phyloP scores from a whole-genome alignment of 2,888 invertebrate genomes.

The Volucella zonaria region DNA sequence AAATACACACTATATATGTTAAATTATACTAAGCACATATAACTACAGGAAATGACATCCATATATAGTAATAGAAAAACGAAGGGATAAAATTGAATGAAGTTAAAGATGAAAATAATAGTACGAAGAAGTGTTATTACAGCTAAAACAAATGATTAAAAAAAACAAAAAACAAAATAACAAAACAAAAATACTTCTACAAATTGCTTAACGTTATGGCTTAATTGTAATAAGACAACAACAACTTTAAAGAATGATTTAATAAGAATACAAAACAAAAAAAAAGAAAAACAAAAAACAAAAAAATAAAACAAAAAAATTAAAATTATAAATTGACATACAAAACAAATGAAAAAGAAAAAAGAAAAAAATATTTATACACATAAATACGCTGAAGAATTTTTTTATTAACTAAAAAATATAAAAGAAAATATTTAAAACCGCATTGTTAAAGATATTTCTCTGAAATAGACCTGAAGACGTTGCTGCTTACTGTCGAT shows the following conservation, averaged over 20 bases:
- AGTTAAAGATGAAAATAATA: slow-evolving; percentile 39
- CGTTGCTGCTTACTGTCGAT: too few relatives aligned
- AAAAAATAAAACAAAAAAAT: slow-evolving; percentile 35
- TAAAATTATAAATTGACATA: slow-evolving; percentile 53
- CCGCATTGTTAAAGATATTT: slow-evolving; percentile 32
- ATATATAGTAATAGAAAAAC: slow-evolving; percentile 40
- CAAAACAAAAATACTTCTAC: slow-evolving; percentile 46
- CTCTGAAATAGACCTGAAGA: neutral
- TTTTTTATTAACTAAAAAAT: slow-evolving; percentile 77
- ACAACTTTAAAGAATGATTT: slow-evolving; percentile 69
- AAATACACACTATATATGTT: slow-evolving; percentile 28
- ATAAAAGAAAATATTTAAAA: slow-evolving; percentile 75
- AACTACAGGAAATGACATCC: slow-evolving; percentile 21
- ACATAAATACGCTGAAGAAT: slow-evolving; percentile 76
- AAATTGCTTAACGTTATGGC: slow-evolving; percentile 76
- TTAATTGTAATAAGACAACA: slow-evolving; percentile 74
- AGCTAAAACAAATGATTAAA: slow-evolving; percentile 51
- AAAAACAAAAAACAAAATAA: neutral
- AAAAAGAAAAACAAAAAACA: slow-evolving; percentile 31
- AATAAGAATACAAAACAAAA: slow-evolving; percentile 52
- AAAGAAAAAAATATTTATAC: slow-evolving; percentile 75
- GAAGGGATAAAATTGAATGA: slow-evolving; percentile 37
- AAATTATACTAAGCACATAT: slow-evolving; percentile 40
- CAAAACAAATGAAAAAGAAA: slow-evolving; percentile 48
- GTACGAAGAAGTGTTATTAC: slow-evolving; percentile 58